A percentile compares a stretch with the other conserved stretches of the same genome.
Conservation (phyloP, 2,888 invertebrate species). For the Melieria omissa region DNA sequence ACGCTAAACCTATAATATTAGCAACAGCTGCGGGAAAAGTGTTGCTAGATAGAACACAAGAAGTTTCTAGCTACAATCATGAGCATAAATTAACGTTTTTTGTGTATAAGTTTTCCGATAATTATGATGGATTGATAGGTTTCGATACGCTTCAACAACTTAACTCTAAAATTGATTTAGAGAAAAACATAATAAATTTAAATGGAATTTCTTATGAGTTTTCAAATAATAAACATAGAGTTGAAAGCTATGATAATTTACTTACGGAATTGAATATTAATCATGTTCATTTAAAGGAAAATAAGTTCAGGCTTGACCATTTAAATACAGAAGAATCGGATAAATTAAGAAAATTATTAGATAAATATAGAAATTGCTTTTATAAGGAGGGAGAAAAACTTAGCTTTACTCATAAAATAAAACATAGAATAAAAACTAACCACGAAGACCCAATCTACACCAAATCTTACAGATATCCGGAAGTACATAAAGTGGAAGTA, state of each 20-base stretch:
- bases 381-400: conserved; percentile 10
- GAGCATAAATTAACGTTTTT: background rate
- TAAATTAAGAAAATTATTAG: background rate
- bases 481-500: conserved; percentile 18
- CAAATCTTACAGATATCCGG: conserved; percentile 19
- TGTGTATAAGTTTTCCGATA: conserved; percentile 10
- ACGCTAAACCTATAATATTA: conserved; percentile 23
- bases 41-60: conserved; percentile 3
- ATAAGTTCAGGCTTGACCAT: conserved; percentile 5
- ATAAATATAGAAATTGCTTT: conserved; percentile 53
- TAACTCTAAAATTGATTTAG: conserved; percentile 12
- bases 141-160: conserved; percentile 6
- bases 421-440: conserved; percentile 21
- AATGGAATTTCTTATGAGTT: conserved; percentile 7
- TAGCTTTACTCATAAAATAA: conserved; percentile 20
- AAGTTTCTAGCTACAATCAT: background rate
- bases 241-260: background rate
- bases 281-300: background rate
- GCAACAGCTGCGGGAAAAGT: conserved; percentile 21
- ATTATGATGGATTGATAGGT: conserved; percentile 20
- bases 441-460: conserved; percentile 2
- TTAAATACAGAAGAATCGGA: conserved; percentile 7
- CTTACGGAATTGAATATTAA: background rate
- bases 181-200: background rate
- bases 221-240: background rate